Evolutionary conservation across 2,888 invertebrate species (phyloP).

Genomic region (Bembecia ichneumoniformis): DNA sequence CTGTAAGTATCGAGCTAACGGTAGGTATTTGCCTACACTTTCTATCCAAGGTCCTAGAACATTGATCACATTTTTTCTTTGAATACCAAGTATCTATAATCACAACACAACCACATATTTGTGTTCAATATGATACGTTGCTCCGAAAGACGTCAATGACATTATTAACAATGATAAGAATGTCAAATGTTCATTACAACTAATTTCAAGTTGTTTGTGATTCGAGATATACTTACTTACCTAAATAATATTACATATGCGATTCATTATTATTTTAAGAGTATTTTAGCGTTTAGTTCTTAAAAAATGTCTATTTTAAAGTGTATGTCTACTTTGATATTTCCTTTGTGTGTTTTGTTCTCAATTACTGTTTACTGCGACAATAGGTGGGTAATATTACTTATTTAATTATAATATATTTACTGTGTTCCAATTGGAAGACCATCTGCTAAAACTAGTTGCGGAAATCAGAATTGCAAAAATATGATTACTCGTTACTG

Average conservation of each 20-base stretch:
- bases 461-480: too few species aligned
- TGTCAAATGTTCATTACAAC: constrained; percentile 37
- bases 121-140: not conserved
- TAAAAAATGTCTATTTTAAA: not conserved
- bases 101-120: too few species aligned
- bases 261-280: not conserved
- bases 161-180: constrained; percentile 43
- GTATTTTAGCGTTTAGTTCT: not conserved
- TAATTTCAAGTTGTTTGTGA: constrained; percentile 1
- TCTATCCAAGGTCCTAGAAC: too few species aligned
- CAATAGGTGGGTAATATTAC: not conserved
- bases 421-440: too few species aligned
- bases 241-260: not conserved
- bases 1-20: not conserved
- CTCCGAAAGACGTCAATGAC: constrained; percentile 36
- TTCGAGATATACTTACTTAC: not conserved
- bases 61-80: too few species aligned
- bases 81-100: too few species aligned
- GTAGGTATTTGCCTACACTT: too few species aligned
- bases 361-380: not conserved
- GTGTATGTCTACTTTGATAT: not conserved
- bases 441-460: too few species aligned
- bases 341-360: not conserved
- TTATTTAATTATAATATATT: too few species aligned
- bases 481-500: too few species aligned